Percentiles rank a stretch among this genome's conserved stretches.
These are phyloP conservation scores for Drosophila pseudotalamancana DNA, from an alignment of 2,888 invertebrate species.

Conservation along the genomic window DNA sequence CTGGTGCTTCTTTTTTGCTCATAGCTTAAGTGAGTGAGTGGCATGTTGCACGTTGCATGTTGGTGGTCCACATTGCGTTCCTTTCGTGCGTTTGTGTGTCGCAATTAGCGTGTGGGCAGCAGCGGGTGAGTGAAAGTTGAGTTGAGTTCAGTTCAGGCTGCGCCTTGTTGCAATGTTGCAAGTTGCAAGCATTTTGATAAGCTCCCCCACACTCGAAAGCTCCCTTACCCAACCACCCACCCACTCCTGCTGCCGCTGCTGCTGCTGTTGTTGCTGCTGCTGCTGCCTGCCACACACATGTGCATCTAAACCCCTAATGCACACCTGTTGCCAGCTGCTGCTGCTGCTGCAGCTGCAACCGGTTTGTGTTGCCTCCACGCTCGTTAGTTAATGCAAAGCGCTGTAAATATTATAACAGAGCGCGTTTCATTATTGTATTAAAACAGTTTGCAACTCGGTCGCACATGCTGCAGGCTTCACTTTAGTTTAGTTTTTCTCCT, in stretches of 20 bases:
- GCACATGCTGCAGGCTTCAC: conserved; percentile 8
- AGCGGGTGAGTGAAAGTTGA: conserved; percentile 65
- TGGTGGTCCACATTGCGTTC: conserved; percentile 70
- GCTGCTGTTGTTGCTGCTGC: no score
- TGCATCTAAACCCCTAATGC: conserved; percentile 25
- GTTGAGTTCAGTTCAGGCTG: conserved; percentile 18
- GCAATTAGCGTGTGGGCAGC: conserved; percentile 79
- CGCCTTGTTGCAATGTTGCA: no score
- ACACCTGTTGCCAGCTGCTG: conserved; percentile 58
- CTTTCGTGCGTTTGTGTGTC: conserved; percentile 71
- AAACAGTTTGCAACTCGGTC: conserved; percentile 37
- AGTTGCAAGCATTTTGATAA: conserved; percentile 50
- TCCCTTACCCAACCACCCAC: background rate
- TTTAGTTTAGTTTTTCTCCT: background rate
- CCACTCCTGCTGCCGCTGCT: no score
- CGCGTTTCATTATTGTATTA: conserved; percentile 77
- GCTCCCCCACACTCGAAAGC: conserved; percentile 38
- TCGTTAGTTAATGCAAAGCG: conserved; percentile 78
- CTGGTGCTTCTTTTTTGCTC: conserved; percentile 13
- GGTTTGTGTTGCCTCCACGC: conserved; percentile 54
- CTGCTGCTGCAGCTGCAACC: conserved; percentile 28
- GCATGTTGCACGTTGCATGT: conserved; percentile 72
- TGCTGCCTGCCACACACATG: background rate
- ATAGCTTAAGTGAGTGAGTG: conserved; percentile 54
- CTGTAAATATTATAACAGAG: conserved; percentile 77